Base-by-base conservation (phyloP, 1,140 invertebrate species). In the Caenorhabditis tropicalis region DNA sequence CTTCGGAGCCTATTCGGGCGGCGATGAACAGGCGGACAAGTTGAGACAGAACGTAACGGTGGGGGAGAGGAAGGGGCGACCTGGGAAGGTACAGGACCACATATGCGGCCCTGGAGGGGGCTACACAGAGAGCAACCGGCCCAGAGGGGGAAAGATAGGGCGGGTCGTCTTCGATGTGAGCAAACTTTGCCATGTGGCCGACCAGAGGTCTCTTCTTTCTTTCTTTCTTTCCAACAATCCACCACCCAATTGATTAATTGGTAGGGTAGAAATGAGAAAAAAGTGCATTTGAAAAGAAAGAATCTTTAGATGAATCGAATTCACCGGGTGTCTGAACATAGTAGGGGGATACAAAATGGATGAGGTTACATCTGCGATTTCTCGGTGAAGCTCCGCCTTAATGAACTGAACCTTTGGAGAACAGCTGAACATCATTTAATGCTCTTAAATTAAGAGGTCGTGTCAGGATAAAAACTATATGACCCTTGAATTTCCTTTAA, bases 181-280 rank as follows among this genome's bases (percentile, higher is more conserved):
- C 65, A 74, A 74, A 74, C 65, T 74, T 74, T 74, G 65, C 65
- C 65, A 74, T 74, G 65, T 74, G 65, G 65, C 36, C 65, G 65
- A 74, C 65, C 65, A 74, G 36, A 12, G 43, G 65, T n/a, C 27
- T n/a, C 21, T 65, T 65, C 65, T 36, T 65, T 65, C 65, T 74
- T 74, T 74, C 65, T 74, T 27, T 74, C 36, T 36, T 65, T 65
- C 58, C 16, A 33, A 33, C 65, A 46, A 74, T 74, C 65, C 65
- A 74, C 65, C 58, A 36, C 31, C 65, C 65, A 74, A 74, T 74
- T 74, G 65, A 74, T 74, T 74, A 74, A 74, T 74, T 74, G 36
- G 65, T 21, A 74, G 65, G 36, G 65, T 74, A 74, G 65, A 46
- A 10, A 46, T 39, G 65, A 74, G n/a, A 65, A 65, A 56, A 65